Evolutionary conservation across 2,888 invertebrate species (phyloP).

Genomic region (Tricholauxania praeusta): DNA sequence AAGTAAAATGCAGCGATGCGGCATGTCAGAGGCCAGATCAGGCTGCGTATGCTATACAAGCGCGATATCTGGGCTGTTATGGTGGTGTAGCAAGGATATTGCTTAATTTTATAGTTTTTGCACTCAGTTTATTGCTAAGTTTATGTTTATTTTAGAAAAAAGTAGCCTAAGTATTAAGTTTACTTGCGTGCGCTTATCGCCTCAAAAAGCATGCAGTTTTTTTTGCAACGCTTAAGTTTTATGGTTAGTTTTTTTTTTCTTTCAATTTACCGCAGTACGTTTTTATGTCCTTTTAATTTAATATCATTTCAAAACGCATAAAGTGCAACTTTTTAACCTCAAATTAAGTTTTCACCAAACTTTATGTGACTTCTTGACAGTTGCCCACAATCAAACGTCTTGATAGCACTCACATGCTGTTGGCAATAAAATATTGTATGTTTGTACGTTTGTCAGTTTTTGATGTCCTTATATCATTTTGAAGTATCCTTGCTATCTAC

Average conservation of each 20-base stretch:
- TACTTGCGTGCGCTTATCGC: no score
- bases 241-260: neutral
- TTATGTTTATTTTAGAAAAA: no score
- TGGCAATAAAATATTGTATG: conserved; percentile 13
- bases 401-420: conserved; percentile 13
- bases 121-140: no score
- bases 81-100: conserved; percentile 61
- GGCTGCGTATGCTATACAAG: conserved; percentile 74
- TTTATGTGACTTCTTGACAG: conserved; percentile 17
- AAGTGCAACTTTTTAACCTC: conserved; percentile 37
- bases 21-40: conserved; percentile 78
- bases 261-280: neutral
- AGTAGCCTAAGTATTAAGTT: no score
- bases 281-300: conserved; percentile 26
- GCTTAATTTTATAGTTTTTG: no score
- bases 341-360: conserved; percentile 39
- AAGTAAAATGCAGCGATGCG: conserved; percentile 71
- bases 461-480: conserved; percentile 34
- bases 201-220: no score
- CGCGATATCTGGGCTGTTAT: conserved; percentile 77
- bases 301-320: conserved; percentile 39
- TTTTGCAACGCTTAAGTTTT: no score
- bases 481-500: conserved; percentile 24
- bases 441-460: conserved; percentile 3
- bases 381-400: neutral